Base-by-base conservation (phyloP, 2,888 invertebrate species). In the Agrypnus murinus region DNA sequence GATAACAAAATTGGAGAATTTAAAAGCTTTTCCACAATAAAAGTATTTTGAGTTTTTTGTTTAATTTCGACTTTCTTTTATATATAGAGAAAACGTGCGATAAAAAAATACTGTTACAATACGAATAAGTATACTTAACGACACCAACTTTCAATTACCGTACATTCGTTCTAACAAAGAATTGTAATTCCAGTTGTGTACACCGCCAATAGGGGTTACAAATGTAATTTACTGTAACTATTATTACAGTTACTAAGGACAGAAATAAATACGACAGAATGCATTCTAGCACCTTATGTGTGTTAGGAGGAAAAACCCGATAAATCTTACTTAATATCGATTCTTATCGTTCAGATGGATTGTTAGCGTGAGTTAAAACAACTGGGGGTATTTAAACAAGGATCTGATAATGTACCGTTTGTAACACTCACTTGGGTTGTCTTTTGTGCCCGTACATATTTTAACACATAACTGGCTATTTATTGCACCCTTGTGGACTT, bases 321-420 rank as follows among this genome's bases (percentile, higher is more conserved):
- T 62, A 62, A 62, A 48, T 62, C 14, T 14, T 48, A 46, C 14
- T 46, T 46, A 62, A 62, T 62, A 46, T 62, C 31, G 62, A 62
- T 62, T 46, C 62, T 62, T 62, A 62, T 62, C 62, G 62, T 7
- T n/a, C 34, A 62, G 62, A 62, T 62, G 62, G 62, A 62, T 62
- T 73, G 68, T 73, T 73, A 48, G 73, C 73, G 73, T 73, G 73
- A 62, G 63, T 25, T 43, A 46, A 25, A 59, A 64, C 67, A 58
- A 65, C 48, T 63, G 63, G 55, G 25, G 25, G 59, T 58, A 65
- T 46, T 72, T 73, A 66, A 40, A 45, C 45, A 65, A 5, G 5
- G 53, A 50, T 50, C 50, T 50, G 50, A 50, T 50, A 50, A 31
- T 32, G 2, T 10, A 31, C 50, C 50, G 31, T 50, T 25, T 31